These are phyloP conservation scores for Drosophila paramelanica DNA, from an alignment of 2,888 invertebrate genomes.

Conservation along the genomic window DNA sequence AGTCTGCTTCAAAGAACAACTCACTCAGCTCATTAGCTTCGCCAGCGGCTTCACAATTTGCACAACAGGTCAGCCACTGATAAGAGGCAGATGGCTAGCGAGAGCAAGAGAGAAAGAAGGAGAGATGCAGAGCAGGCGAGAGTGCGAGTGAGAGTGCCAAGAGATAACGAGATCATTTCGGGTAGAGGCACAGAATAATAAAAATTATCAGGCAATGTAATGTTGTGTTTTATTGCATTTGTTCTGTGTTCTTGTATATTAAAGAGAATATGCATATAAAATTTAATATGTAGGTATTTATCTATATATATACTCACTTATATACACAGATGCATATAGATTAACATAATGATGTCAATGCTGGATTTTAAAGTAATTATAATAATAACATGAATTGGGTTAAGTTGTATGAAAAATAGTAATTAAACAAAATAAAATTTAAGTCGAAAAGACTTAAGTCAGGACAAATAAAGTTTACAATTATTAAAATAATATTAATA, in stretches of 20 bases:
- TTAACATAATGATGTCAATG: too few species aligned
- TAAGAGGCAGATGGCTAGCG: conserved; percentile 24
- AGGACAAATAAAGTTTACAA: too few species aligned
- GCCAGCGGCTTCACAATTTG: conserved; percentile 17
- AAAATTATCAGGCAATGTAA: conserved; percentile 4
- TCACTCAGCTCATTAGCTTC: background rate
- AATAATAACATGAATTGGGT: too few species aligned
- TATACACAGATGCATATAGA: too few species aligned
- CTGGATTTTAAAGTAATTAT: too few species aligned
- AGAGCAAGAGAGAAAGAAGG: conserved; percentile 3
- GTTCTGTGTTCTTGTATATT: conserved; percentile 5
- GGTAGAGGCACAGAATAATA: background rate
- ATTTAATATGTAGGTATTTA: background rate
- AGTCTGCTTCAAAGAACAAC: background rate
- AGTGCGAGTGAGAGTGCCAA: conserved; percentile 14
- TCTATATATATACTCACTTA: background rate
- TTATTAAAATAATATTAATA: too few species aligned
- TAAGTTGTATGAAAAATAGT: too few species aligned
- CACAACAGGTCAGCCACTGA: conserved; percentile 40
- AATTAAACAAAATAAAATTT: too few species aligned
- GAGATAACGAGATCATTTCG: conserved; percentile 12
- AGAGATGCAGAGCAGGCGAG: conserved; percentile 5
- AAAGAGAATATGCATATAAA: background rate
- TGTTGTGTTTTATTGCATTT: background rate
- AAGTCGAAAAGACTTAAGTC: too few species aligned